Conservation (phyloP, 1,140 invertebrate genomes). For the Macrocentrus cingulum region DNA sequence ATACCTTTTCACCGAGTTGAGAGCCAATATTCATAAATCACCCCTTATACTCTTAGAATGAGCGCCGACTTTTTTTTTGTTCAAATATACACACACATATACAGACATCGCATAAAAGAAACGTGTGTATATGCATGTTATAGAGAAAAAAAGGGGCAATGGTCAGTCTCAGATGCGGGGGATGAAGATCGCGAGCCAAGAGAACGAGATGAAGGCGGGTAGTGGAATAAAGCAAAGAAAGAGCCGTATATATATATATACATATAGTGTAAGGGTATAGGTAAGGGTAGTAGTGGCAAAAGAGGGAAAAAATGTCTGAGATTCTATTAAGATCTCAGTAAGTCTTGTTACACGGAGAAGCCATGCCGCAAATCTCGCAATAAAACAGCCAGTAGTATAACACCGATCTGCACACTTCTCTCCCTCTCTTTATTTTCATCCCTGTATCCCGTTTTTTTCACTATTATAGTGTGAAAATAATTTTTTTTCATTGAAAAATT, state of each 20-base stretch:
- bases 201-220: slow-evolving; percentile 7
- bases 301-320: slow-evolving; percentile 42
- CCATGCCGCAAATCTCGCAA: slow-evolving; percentile 58
- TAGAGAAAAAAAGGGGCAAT: slow-evolving; percentile 36
- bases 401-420: slow-evolving; percentile 39
- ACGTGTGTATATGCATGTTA: slow-evolving; percentile 23
- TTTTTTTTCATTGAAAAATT: no score
- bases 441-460: neutral
- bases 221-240: neutral
- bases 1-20: no score
- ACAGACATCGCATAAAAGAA: no score
- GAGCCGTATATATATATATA: no score
- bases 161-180: slow-evolving; percentile 9
- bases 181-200: slow-evolving; percentile 7
- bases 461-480: no score
- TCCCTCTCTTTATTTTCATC: neutral
- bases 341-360: slow-evolving; percentile 55
- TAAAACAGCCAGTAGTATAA: slow-evolving; percentile 55
- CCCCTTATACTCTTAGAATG: no score
- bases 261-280: no score
- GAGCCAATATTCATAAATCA: no score
- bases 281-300: slow-evolving; percentile 21
- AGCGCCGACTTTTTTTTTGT: no score
- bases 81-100: no score
- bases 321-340: slow-evolving; percentile 61